Conservation (phyloP, 1,140 invertebrate species). For the Drosophila pseudoobscura region DNA sequence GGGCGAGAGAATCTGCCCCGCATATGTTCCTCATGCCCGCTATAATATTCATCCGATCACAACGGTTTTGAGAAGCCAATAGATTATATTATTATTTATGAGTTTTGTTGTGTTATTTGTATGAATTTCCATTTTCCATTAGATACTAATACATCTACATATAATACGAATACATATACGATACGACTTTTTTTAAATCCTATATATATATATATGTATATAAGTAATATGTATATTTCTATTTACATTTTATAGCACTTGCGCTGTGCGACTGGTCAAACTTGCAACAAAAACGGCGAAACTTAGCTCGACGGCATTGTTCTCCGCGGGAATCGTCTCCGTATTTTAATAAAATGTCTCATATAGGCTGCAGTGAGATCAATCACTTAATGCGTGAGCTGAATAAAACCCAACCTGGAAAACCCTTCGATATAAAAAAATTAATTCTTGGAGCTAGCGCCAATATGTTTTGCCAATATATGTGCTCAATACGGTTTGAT, state of each 20-base stretch:
- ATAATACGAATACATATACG: background rate
- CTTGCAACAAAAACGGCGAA: constrained; percentile 90
- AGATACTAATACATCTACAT: no score
- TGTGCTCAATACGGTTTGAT: constrained; percentile 90
- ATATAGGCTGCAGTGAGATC: constrained; percentile 86
- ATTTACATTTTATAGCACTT: constrained; percentile 42
- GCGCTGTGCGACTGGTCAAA: constrained; percentile 85
- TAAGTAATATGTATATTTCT: background rate
- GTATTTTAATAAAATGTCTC: constrained; percentile 88
- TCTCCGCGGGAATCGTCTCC: constrained; percentile 89
- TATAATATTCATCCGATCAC: no score
- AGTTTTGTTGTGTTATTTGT: no score
- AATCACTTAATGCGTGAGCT: constrained; percentile 85
- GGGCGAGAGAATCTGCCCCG: no score
- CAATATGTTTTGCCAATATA: constrained; percentile 93
- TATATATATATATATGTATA: background rate
- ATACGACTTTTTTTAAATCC: background rate
- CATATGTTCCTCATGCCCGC: no score
- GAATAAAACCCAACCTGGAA: constrained; percentile 76
- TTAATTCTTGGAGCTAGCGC: constrained; percentile 88
- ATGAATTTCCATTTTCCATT: no score
- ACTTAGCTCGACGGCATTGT: constrained; percentile 90
- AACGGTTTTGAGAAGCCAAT: no score
- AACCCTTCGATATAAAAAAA: constrained; percentile 85
- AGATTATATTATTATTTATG: no score